Conservation (phyloP, 1,140 invertebrate genomes). For the Metopolophium dirhodum region DNA sequence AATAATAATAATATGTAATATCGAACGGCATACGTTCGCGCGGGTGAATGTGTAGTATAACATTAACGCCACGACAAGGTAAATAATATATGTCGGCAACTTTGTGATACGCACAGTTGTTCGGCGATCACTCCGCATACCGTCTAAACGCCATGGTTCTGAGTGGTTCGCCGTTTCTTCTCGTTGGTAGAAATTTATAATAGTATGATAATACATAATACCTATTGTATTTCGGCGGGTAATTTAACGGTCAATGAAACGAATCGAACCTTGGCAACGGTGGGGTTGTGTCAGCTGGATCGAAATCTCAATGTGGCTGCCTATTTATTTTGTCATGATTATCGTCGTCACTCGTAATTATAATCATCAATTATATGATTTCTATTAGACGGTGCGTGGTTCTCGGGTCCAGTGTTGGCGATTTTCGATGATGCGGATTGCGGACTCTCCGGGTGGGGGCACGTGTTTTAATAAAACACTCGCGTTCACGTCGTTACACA, state of each 20-base stretch:
- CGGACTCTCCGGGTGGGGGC: too few relatives aligned
- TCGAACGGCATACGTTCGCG: background rate
- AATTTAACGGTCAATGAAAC: background rate
- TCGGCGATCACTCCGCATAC: background rate
- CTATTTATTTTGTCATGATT: background rate
- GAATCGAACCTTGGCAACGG: background rate
- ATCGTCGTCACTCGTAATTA: background rate
- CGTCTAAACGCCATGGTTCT: background rate
- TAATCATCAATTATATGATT: background rate
- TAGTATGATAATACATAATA: background rate
- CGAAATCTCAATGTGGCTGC: background rate
- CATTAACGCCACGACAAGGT: background rate
- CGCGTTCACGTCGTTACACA: background rate
- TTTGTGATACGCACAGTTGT: background rate
- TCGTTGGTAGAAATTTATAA: background rate
- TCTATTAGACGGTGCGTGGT: background rate
- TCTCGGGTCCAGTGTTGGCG: background rate
- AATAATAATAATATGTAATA: background rate
- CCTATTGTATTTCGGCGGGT: background rate
- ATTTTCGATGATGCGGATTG: background rate
- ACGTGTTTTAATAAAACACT: constrained; percentile 34
- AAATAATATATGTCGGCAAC: background rate
- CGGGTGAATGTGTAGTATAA: background rate
- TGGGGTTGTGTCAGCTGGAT: background rate
- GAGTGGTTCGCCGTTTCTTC: background rate